phyloP scores from a whole-genome alignment of 1,140 invertebrate genomes.

The Diorhabda elongata region DNA sequence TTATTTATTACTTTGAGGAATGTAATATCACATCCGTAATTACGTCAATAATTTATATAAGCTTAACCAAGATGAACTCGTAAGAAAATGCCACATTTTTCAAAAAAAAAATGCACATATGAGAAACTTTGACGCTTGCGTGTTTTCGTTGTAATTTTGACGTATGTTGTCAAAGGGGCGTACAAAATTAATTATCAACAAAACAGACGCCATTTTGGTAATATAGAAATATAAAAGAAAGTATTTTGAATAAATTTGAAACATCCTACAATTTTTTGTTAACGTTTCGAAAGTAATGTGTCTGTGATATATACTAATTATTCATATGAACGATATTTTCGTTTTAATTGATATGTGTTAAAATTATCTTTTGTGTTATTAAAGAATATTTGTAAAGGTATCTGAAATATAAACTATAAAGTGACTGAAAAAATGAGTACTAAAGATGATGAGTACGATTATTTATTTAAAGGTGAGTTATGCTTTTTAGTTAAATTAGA shows the following conservation, averaged over 20 bases:
- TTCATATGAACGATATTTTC: slow-evolving; percentile 35
- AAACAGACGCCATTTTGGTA: slow-evolving; percentile 43
- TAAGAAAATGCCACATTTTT: neutral
- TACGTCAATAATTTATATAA: neutral
- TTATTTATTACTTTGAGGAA: too few relatives aligned
- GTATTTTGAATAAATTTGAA: slow-evolving; percentile 27
- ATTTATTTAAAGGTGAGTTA: slow-evolving; percentile 97
- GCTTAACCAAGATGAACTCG: neutral
- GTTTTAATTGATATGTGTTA: slow-evolving; percentile 39
- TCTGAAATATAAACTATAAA: slow-evolving; percentile 16
- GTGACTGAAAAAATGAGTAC: slow-evolving; percentile 71
- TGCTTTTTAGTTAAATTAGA: slow-evolving; percentile 14
- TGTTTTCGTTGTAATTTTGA: slow-evolving; percentile 1
- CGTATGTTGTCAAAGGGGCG: slow-evolving; percentile 36
- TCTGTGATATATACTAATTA: slow-evolving; percentile 42
- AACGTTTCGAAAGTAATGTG: slow-evolving; percentile 33
- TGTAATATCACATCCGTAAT: too few relatives aligned
- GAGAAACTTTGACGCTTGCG: slow-evolving; percentile 24
- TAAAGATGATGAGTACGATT: slow-evolving; percentile 99
- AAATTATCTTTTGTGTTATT: slow-evolving; percentile 29
- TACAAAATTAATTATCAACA: slow-evolving; percentile 31
- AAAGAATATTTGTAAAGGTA: slow-evolving; percentile 19
- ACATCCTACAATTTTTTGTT: slow-evolving; percentile 29
- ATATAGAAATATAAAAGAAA: slow-evolving; percentile 26
- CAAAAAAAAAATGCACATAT: neutral